These are phyloP conservation scores for Sander lucioperca DNA, from an alignment of 2,113 vertebrate species.

Conservation along the genomic window DNA sequence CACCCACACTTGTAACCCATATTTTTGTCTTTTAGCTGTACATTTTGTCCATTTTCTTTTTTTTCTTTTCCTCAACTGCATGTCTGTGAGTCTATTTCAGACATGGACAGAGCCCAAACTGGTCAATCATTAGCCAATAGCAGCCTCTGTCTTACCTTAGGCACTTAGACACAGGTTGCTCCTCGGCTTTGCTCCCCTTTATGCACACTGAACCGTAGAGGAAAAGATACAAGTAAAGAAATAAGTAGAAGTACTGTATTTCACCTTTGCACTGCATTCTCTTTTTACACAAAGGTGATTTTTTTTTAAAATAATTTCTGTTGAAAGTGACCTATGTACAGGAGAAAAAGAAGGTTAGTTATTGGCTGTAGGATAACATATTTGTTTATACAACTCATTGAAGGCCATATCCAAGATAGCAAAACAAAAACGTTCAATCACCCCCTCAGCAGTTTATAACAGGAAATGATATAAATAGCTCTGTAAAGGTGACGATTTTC, in stretches of 20 bases:
- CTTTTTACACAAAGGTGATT: background rate
- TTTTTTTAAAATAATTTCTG: background rate
- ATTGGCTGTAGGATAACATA: background rate
- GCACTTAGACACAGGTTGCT: conserved; percentile 52
- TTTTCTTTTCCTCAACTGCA: background rate
- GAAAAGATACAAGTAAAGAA: too few relatives aligned
- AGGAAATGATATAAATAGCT: conserved; percentile 9
- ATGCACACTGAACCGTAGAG: conserved; percentile 21
- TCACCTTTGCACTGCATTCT: background rate
- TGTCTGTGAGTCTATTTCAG: background rate
- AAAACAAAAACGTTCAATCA: background rate
- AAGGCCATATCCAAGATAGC: background rate
- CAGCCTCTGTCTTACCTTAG: conserved; percentile 59
- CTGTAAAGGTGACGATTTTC: background rate
- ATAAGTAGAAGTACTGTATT: conserved; percentile 9
- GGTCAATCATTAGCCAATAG: conserved; percentile 79
- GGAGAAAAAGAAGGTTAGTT: background rate
- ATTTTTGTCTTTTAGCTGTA: background rate
- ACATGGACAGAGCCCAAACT: conserved; percentile 66
- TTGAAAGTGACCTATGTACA: background rate
- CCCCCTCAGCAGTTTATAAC: background rate
- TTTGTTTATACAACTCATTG: background rate
- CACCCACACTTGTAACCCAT: background rate
- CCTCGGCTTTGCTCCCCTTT: background rate
- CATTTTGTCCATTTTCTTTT: background rate